These are phyloP conservation scores for Cardinalis cardinalis DNA, from an alignment of 2,113 vertebrate genomes.

Conservation along the genomic window DNA sequence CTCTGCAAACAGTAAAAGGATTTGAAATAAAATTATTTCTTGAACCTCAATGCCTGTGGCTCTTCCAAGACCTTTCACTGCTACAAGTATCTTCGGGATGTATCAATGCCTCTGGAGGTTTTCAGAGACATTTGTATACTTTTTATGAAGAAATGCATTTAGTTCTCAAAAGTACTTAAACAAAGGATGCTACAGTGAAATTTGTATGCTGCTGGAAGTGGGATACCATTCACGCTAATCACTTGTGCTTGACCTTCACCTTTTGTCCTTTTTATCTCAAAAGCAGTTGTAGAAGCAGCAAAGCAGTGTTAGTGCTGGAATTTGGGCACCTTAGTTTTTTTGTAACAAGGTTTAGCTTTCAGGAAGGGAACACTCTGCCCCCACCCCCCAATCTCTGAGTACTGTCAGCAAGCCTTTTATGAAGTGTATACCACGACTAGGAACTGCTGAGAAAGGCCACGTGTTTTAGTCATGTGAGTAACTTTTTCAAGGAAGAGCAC, in stretches of 20 bases:
- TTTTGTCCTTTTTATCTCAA: neutral
- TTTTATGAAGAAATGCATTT: neutral
- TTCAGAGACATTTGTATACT: neutral
- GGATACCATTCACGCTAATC: neutral
- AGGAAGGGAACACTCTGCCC: neutral
- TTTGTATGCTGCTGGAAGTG: neutral
- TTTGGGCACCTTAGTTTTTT: neutral
- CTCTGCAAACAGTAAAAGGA: neutral
- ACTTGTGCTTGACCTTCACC: neutral
- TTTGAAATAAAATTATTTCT: neutral
- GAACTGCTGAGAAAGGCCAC: neutral
- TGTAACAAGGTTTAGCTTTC: neutral
- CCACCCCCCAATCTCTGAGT: neutral
- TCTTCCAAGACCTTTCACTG: neutral
- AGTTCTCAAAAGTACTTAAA: neutral
- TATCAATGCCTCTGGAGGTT: neutral
- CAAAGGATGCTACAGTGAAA: neutral
- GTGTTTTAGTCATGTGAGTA: neutral
- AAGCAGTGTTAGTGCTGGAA: neutral
- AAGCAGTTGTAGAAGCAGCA: neutral
- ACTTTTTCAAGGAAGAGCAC: neutral
- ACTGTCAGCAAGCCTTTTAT: neutral
- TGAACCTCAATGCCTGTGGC: neutral
- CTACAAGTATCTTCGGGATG: neutral
- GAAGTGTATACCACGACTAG: fast-evolving